phyloP scores from a whole-genome alignment of 2,113 vertebrate genomes.

The Canis aureus region DNA sequence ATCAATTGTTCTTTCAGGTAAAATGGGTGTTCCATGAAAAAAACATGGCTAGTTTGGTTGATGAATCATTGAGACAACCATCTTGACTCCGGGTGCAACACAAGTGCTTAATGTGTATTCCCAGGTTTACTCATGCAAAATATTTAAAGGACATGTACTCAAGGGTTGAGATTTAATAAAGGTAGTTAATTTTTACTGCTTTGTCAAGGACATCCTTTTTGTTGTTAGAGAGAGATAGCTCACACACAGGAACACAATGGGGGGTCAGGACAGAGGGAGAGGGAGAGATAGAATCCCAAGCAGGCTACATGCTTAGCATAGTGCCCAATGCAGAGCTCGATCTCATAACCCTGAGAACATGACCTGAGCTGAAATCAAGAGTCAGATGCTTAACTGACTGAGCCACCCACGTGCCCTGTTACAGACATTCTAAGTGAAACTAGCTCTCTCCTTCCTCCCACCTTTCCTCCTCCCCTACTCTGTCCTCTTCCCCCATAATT shows the following conservation, averaged over 20 bases:
- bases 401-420: not conserved
- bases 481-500: not conserved
- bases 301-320: not conserved
- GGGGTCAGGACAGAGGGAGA: not conserved
- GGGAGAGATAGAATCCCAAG: not conserved
- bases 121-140: not conserved
- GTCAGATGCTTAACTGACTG: not conserved
- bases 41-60: not conserved
- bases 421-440: not conserved
- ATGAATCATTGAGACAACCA: not conserved
- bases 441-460: not conserved
- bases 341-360: not conserved
- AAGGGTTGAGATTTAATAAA: not conserved
- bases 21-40: not conserved
- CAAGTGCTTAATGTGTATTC: not conserved
- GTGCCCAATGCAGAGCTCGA: not conserved
- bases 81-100: not conserved
- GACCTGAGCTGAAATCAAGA: not conserved
- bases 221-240: not conserved
- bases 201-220: not conserved
- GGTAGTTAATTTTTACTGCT: not conserved
- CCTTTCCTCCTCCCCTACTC: not conserved
- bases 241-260: fast-evolving
- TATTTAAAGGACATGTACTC: not conserved
- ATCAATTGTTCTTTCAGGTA: not conserved